Evolutionary conservation across 2,888 invertebrate genomes (phyloP).

Genomic region (Conus canariensis): DNA sequence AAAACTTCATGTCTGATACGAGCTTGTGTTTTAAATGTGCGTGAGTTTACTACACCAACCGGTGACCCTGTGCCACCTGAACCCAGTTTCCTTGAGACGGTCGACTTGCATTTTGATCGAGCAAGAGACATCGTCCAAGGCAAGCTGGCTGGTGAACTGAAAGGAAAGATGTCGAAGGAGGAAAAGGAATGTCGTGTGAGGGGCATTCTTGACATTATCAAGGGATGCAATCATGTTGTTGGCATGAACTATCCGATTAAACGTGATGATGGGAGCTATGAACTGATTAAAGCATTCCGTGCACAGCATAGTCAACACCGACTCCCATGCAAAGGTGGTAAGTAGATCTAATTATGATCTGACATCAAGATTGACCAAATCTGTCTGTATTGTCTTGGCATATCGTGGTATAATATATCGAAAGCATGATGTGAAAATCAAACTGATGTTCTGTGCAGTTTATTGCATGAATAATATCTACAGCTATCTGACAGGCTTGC

Average conservation of each 20-base stretch:
- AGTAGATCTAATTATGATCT: conserved; percentile 69
- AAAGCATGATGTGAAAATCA: no score
- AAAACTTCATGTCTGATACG: background rate
- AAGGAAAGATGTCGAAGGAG: conserved; percentile 83
- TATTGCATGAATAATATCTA: no score
- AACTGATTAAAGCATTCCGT: conserved; percentile 96
- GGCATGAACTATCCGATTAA: conserved; percentile 94
- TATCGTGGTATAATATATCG: no score
- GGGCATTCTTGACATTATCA: conserved; percentile 97
- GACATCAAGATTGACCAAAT: no score
- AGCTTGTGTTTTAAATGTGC: background rate
- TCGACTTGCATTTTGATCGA: conserved; percentile 98
- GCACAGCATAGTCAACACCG: conserved; percentile 99
- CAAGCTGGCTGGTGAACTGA: conserved; percentile 92
- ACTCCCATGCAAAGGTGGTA: conserved; percentile 99
- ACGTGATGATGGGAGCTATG: conserved; percentile 97
- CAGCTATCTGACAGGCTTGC: no score
- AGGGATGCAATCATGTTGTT: conserved; percentile 96
- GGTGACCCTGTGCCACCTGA: conserved; percentile 12
- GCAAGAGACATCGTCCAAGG: conserved; percentile 91
- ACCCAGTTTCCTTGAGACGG: conserved; percentile 79
- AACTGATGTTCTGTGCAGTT: no score
- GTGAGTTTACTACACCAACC: no score
- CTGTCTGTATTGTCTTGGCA: no score
- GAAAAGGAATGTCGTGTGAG: conserved; percentile 95